phyloP scores from a whole-genome alignment of 2,888 invertebrate genomes.

The Melieria crassipennis region DNA sequence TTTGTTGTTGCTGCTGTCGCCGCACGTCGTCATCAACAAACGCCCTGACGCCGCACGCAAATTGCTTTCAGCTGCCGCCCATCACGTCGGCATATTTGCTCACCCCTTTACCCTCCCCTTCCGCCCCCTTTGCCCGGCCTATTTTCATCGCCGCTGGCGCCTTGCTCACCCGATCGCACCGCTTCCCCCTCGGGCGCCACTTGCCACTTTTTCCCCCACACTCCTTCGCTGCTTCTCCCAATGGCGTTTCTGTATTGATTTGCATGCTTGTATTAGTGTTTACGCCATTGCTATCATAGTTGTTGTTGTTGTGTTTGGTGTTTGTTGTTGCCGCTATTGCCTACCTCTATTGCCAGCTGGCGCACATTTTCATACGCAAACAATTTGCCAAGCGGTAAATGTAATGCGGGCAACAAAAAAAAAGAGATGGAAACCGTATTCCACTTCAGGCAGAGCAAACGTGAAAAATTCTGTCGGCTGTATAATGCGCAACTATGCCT shows the following conservation, averaged over 20 bases:
- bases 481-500: not conserved
- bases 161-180: no score
- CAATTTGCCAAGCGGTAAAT: conserved; percentile 23
- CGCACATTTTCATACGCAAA: conserved; percentile 25
- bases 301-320: no score
- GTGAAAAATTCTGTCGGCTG: no score
- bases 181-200: no score
- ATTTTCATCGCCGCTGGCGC: no score
- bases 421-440: not conserved
- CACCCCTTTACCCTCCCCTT: not conserved
- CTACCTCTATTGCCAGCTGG: not conserved
- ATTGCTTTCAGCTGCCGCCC: conserved; percentile 27
- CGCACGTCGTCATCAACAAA: not conserved
- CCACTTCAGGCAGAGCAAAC: not conserved
- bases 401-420: not conserved
- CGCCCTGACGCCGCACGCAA: conserved; percentile 10
- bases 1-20: conserved; percentile 11
- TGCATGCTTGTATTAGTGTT: no score
- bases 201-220: no score
- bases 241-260: no score
- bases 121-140: no score
- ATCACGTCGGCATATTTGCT: not conserved
- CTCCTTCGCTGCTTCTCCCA: no score
- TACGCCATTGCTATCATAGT: no score
- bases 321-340: no score